Conservation (phyloP, 2,888 invertebrate genomes). For the Steinernema carpocapsae region DNA sequence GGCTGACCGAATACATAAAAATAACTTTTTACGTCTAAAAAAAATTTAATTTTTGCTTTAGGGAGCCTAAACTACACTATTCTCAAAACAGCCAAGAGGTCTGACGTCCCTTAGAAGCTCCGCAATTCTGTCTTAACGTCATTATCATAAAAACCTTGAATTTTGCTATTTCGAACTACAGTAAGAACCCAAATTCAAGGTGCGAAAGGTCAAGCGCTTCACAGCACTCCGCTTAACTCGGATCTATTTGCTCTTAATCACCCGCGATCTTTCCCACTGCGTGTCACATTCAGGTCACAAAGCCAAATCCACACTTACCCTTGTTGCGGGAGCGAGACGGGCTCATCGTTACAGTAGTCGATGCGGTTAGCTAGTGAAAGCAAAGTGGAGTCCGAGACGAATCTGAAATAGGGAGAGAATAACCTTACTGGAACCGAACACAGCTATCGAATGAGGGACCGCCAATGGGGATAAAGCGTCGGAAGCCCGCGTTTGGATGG, state of each 20-base stretch:
- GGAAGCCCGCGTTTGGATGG: background rate
- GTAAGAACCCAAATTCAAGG: too few relatives aligned
- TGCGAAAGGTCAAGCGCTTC: conserved; percentile 28
- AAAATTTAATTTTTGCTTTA: too few relatives aligned
- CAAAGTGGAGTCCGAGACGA: background rate
- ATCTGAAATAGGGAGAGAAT: conserved; percentile 10
- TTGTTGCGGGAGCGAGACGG: conserved; percentile 9
- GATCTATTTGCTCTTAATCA: background rate
- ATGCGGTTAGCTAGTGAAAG: too few relatives aligned
- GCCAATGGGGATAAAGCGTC: background rate
- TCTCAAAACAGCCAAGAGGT: too few relatives aligned
- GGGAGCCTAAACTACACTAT: too few relatives aligned
- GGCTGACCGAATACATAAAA: too few relatives aligned
- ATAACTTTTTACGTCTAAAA: too few relatives aligned
- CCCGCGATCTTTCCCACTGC: background rate
- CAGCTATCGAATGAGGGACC: background rate
- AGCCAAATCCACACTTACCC: conserved; percentile 17
- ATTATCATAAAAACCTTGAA: too few relatives aligned
- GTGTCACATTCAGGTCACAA: conserved; percentile 12
- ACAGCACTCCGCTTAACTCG: background rate
- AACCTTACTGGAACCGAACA: background rate
- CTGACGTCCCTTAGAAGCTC: too few relatives aligned
- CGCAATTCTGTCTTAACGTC: too few relatives aligned
- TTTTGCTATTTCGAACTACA: too few relatives aligned
- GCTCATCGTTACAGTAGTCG: conserved; percentile 22